Percentiles rank a stretch among this genome's conserved stretches.
Conservation (phyloP, 2,888 invertebrate genomes). For the Muschampia plurimacula region DNA sequence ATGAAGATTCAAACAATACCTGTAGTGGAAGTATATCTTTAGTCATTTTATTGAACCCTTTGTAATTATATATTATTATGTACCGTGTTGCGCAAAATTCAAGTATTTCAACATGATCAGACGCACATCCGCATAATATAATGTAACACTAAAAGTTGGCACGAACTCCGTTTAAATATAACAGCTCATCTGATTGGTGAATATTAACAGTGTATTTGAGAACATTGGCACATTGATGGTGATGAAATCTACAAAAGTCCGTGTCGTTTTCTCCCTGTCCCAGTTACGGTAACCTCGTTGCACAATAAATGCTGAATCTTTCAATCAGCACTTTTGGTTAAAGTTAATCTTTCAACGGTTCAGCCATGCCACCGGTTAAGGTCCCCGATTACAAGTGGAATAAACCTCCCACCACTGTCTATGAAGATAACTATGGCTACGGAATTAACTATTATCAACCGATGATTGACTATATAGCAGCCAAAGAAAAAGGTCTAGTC, state of each 20-base stretch:
- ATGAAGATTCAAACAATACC: slow-evolving; percentile 42
- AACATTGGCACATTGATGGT: slow-evolving; percentile 71
- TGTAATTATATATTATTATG: slow-evolving; percentile 6
- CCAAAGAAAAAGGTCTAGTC: slow-evolving; percentile 83
- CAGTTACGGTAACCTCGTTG: slow-evolving; percentile 69
- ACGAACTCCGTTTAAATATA: slow-evolving; percentile 74
- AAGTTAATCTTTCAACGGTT: slow-evolving; percentile 60
- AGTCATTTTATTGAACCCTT: slow-evolving; percentile 32
- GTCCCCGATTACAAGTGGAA: slow-evolving; percentile 80
- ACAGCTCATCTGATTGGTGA: slow-evolving; percentile 71
- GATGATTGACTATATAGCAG: slow-evolving; percentile 93
- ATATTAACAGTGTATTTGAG: slow-evolving; percentile 63
- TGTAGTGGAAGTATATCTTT: slow-evolving; percentile 17
- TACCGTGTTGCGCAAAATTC: not conserved
- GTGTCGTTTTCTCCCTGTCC: slow-evolving; percentile 60
- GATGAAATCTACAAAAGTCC: slow-evolving; percentile 76
- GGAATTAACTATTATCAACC: slow-evolving; percentile 95
- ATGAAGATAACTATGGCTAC: slow-evolving; percentile 93
- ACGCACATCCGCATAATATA: slow-evolving; percentile 46
- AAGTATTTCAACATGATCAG: slow-evolving; percentile 44
- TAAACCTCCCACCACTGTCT: slow-evolving; percentile 88
- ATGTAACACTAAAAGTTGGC: slow-evolving; percentile 66
- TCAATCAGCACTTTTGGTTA: slow-evolving; percentile 54
- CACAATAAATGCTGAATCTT: slow-evolving; percentile 54
- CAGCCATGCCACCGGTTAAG: slow-evolving; percentile 75